Base-by-base conservation (phyloP, 2,797 vertebrate species). In the Microcaecilia unicolor region DNA sequence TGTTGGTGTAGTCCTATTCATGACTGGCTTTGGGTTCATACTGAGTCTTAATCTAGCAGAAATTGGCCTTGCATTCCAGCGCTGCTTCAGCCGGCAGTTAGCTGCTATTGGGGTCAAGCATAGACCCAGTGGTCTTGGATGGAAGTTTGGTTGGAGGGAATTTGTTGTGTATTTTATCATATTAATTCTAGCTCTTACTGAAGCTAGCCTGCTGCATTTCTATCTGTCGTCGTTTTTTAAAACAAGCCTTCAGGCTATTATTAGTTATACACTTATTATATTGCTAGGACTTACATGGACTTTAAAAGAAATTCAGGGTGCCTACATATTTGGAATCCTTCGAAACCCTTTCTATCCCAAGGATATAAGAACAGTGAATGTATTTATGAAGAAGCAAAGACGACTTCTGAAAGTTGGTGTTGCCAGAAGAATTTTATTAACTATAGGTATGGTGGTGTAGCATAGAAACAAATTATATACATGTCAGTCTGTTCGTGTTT, bases 301-400 rank as follows among this genome's bases (percentile, higher is more conserved):
- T 56, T 84, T 97, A 41, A 73, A 86, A 81, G 90, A 94, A 74
- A 72, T 94, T 67, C 96, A 99, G 63, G 78, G 88, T 25, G 83
- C 89, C 9, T 97, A 89, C 62, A 72, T 93, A 35, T 87, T 90
- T 67, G 93, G 94, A 48, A 65, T 90, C 57, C 72, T 98, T 63
- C 74, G 87, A 64, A 99, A 99, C 66, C 96, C 96, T 37, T 75
- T 96, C 51, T 97, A 91, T 57, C 93, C 93, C 24, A 91, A 89
- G 79, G 87, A 91, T 55, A 68, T 86, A 48, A 85, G 80, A 49
- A 86, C 75, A 50, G 72, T 86, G 35, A 81, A 86, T 63, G 78
- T 81, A 17, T 93, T 96, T 68, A 82, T 83, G 72, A 77, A 86
- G 58, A 89, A 81, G 54, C 90, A 72, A 69, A 80, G 58, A 67